Conservation (phyloP, 2,797 vertebrate species). For the Pseudochromis fuscus region DNA sequence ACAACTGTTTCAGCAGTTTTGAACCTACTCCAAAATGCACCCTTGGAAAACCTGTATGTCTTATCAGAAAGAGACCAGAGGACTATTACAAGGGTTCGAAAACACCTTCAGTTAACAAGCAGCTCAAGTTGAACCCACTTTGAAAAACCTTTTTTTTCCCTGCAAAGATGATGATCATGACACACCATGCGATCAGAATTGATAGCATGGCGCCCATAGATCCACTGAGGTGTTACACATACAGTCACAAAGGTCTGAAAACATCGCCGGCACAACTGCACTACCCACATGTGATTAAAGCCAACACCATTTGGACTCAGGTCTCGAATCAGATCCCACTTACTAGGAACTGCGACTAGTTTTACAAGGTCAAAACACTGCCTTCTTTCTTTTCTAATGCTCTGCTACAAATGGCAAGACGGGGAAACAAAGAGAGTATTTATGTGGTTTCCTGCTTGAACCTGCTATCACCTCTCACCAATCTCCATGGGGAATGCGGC, state of each 20-base stretch:
- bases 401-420: constrained; percentile 23
- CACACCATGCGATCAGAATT: too few species aligned
- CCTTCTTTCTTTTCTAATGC: constrained; percentile 13
- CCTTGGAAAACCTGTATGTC: too few species aligned
- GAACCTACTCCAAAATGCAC: too few species aligned
- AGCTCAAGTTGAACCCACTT: neutral
- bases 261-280: neutral
- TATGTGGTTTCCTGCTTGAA: constrained; percentile 50
- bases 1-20: too few species aligned
- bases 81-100: neutral
- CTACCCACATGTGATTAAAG: neutral
- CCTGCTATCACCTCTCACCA: constrained; percentile 51
- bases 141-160: too few species aligned
- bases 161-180: neutral
- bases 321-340: neutral
- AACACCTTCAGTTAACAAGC: neutral
- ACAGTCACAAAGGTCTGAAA: neutral
- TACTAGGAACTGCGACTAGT: neutral
- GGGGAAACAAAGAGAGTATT: constrained; percentile 47
- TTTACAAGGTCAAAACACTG: constrained; percentile 26
- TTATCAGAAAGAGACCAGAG: neutral
- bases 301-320: neutral
- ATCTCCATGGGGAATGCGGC: constrained; percentile 52
- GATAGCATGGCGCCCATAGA: neutral
- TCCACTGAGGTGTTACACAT: neutral